phyloP scores from a whole-genome alignment of 2,797 vertebrate species.

The Peromyscus nudipes region DNA sequence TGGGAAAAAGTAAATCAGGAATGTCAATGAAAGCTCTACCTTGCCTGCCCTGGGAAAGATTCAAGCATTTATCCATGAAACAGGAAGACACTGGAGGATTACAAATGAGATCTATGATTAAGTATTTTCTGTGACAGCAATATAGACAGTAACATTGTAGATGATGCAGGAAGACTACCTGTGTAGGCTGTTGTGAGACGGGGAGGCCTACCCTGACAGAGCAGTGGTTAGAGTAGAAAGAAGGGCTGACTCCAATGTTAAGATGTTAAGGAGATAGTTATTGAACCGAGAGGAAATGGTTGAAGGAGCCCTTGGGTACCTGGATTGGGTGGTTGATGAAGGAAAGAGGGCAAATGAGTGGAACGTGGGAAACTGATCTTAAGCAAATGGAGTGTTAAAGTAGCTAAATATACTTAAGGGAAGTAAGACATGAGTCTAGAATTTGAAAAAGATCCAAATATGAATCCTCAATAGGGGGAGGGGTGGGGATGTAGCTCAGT shows the following conservation, averaged over 20 bases:
- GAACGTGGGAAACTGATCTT: background rate
- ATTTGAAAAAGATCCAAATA: slow-evolving; percentile 1
- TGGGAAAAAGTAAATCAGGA: background rate
- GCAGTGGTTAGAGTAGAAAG: background rate
- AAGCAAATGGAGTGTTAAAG: background rate
- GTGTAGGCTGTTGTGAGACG: background rate
- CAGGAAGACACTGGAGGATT: background rate
- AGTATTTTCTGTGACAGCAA: slow-evolving; percentile 20
- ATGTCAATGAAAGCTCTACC: background rate
- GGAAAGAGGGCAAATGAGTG: slow-evolving; percentile 19
- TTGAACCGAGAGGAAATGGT: slow-evolving; percentile 26
- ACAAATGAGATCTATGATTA: background rate
- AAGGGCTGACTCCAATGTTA: background rate
- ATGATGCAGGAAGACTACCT: slow-evolving; percentile 21
- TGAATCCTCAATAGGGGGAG: background rate
- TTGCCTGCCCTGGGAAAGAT: slow-evolving; percentile 23
- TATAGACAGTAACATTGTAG: background rate
- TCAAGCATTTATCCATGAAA: slow-evolving; percentile 24
- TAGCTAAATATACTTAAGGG: background rate
- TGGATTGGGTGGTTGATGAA: background rate
- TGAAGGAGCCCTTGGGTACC: slow-evolving; percentile 30
- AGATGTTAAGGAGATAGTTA: background rate
- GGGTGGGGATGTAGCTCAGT: background rate
- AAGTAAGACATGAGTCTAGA: background rate
- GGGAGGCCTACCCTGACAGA: background rate